Percentiles rank a stretch among this genome's conserved stretches.
phyloP scores from a whole-genome alignment of 2,888 invertebrate species.

The Conchocele bisecta region DNA sequence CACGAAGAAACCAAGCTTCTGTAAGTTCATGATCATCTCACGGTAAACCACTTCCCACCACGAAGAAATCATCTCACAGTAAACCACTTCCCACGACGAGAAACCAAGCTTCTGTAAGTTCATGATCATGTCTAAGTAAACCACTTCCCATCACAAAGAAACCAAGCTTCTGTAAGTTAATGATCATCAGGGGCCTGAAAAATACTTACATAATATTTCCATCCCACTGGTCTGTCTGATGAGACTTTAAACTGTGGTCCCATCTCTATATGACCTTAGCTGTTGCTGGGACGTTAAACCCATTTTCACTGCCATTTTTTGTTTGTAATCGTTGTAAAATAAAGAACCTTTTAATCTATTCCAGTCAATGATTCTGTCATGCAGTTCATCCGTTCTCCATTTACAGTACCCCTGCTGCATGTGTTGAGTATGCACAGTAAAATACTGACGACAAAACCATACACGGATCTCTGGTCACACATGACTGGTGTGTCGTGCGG shows the following conservation, averaged over 20 bases:
- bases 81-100: no score
- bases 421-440: slow-evolving; percentile 94
- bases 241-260: neutral
- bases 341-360: no score
- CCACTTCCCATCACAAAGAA: slow-evolving; percentile 44
- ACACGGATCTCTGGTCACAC: slow-evolving; percentile 81
- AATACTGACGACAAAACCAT: slow-evolving; percentile 86
- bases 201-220: no score
- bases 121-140: slow-evolving; percentile 83
- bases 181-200: no score
- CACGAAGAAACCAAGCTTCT: no score
- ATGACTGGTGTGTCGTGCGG: slow-evolving; percentile 78
- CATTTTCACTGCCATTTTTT: neutral
- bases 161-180: no score
- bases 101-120: no score
- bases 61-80: no score
- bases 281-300: neutral
- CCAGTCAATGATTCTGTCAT: no score
- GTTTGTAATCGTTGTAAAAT: no score
- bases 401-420: slow-evolving; percentile 92
- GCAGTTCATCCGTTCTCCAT: neutral
- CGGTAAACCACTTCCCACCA: no score
- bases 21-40: no score
- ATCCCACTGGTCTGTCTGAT: neutral
- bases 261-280: neutral